A percentile compares a stretch with the other conserved stretches of the same genome.
Evolutionary conservation across 1,140 invertebrate species (phyloP).

Genomic region (Saccostrea echinata): DNA sequence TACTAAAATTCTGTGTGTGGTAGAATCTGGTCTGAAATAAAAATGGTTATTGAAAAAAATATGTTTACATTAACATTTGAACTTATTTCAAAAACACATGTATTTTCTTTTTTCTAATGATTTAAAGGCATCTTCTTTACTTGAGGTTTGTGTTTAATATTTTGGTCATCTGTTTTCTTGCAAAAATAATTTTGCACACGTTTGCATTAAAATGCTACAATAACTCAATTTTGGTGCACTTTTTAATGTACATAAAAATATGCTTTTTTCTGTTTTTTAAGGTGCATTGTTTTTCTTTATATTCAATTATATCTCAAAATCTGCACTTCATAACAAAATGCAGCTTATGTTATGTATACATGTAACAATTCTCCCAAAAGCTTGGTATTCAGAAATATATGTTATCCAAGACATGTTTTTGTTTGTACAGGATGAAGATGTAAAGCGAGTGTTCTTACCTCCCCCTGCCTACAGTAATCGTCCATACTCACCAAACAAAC

Average conservation of each 20-base stretch:
- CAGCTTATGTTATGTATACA: neutral
- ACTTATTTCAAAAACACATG: neutral
- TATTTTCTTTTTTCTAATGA: neutral
- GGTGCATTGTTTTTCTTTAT: neutral
- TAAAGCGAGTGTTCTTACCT: slow-evolving; percentile 64
- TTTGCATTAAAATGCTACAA: neutral
- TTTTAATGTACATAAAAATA: neutral
- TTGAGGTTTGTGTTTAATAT: neutral
- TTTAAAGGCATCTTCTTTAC: neutral
- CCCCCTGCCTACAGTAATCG: slow-evolving; percentile 63
- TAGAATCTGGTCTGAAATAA: neutral
- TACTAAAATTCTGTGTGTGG: slow-evolving; percentile 2
- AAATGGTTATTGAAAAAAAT: neutral
- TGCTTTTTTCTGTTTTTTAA: neutral
- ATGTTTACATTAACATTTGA: neutral
- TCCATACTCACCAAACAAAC: slow-evolving; percentile 65
- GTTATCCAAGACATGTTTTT: slow-evolving; percentile 4
- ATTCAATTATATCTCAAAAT: neutral
- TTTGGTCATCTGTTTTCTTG: neutral
- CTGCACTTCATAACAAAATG: neutral
- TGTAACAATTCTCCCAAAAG: neutral
- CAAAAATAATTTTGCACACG: neutral
- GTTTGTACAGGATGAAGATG: slow-evolving; percentile 61
- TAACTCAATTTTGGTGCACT: neutral
- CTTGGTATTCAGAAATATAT: neutral